phyloP scores from a whole-genome alignment of 2,888 invertebrate species.

The Leptothorax acervorum region DNA sequence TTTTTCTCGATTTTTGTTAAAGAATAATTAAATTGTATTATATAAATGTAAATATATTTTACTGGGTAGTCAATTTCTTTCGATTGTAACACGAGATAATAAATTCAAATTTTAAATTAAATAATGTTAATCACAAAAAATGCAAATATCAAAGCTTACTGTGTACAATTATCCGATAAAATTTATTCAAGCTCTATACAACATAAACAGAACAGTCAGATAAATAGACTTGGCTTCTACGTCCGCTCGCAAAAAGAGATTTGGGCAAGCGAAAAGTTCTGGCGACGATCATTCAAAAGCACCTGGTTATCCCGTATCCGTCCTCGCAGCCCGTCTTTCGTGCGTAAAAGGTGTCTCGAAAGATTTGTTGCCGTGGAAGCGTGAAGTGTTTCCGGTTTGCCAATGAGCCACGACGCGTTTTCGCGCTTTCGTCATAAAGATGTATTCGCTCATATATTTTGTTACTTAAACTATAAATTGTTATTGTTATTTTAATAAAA shows the following conservation, averaged over 20 bases:
- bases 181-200: conserved; percentile 11
- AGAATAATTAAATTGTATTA: background rate
- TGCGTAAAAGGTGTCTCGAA: conserved; percentile 65
- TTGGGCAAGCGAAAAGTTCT: conserved; percentile 33
- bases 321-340: conserved; percentile 59
- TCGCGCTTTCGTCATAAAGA: conserved; percentile 52
- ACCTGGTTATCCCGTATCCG: conserved; percentile 56
- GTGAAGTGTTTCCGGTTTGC: conserved; percentile 66
- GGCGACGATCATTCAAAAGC: conserved; percentile 59
- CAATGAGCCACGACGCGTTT: conserved; percentile 58
- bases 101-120: background rate
- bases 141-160: background rate
- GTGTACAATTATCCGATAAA: background rate
- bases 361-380: conserved; percentile 70
- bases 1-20: conserved; percentile 14
- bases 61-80: background rate
- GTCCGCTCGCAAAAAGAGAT: background rate
- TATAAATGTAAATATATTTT: background rate
- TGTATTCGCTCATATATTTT: background rate
- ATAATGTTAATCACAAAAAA: background rate
- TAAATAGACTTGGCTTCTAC: conserved; percentile 41
- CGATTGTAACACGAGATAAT: background rate
- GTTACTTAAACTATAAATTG: background rate
- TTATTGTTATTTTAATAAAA: background rate
- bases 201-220: conserved; percentile 7